These are phyloP conservation scores for Illadopsis cleaveri DNA, from an alignment of 2,113 vertebrate genomes.

Conservation along the genomic window DNA sequence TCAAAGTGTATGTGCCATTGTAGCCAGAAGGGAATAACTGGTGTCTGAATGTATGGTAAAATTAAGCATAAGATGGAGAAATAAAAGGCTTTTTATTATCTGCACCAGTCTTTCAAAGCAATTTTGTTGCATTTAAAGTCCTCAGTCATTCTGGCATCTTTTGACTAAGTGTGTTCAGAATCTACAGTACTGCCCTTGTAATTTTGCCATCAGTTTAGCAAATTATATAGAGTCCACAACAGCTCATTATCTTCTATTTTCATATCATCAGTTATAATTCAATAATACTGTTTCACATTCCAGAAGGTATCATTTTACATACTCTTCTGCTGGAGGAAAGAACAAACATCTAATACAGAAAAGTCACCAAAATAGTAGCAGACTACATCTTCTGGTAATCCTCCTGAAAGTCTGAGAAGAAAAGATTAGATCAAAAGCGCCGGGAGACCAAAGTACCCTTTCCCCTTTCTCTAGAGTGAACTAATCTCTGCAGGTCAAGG, in stretches of 20 bases:
- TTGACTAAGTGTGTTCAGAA: not conserved
- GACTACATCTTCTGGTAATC: not conserved
- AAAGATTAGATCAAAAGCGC: not conserved
- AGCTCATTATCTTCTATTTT: not conserved
- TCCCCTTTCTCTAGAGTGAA: not conserved
- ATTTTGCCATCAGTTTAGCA: not conserved
- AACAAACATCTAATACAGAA: not conserved
- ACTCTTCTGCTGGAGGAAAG: not conserved
- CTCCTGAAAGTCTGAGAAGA: not conserved
- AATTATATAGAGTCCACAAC: not conserved
- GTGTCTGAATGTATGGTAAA: not conserved
- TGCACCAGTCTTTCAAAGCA: not conserved
- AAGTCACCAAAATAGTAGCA: not conserved
- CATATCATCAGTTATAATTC: not conserved
- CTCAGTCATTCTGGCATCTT: not conserved
- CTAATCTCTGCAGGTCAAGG: slow-evolving; percentile 1
- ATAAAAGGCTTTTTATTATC: not conserved
- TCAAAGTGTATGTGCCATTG: not conserved
- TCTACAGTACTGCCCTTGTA: not conserved
- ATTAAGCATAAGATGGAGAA: not conserved
- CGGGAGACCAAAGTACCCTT: not conserved
- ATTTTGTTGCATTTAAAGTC: not conserved
- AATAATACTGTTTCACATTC: not conserved
- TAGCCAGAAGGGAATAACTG: not conserved
- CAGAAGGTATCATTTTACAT: not conserved